Conservation (phyloP, 2,113 vertebrate genomes). For the Pterocles orientalis region DNA sequence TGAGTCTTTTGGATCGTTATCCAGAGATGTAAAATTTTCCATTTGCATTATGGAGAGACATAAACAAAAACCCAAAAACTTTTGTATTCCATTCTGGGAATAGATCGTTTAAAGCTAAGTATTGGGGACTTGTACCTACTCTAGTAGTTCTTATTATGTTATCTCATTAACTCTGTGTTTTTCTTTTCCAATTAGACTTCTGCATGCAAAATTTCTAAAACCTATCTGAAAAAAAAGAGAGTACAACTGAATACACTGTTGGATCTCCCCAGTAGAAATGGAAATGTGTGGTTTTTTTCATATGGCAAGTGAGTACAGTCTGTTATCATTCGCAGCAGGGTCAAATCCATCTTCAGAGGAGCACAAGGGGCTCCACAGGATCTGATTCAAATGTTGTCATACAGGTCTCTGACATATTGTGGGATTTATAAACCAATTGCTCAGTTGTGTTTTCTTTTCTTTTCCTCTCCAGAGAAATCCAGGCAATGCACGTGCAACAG, state of each 20-base stretch:
- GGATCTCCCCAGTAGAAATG: neutral
- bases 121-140: neutral
- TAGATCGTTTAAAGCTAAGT: neutral
- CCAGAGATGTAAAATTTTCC: neutral
- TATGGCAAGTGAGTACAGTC: neutral
- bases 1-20: neutral
- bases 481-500: accelerated
- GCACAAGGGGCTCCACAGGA: neutral
- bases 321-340: neutral
- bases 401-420: accelerated
- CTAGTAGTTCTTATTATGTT: neutral
- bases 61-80: neutral
- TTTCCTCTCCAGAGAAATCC: neutral
- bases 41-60: neutral
- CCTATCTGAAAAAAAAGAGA: neutral
- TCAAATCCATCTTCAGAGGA: neutral
- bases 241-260: neutral
- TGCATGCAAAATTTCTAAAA: neutral
- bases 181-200: neutral
- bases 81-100: neutral
- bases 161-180: neutral
- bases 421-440: neutral
- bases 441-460: neutral
- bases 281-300: neutral
- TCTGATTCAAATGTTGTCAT: neutral